Conservation (phyloP, 2,113 vertebrate genomes). For the Notarius quadriscutis region DNA sequence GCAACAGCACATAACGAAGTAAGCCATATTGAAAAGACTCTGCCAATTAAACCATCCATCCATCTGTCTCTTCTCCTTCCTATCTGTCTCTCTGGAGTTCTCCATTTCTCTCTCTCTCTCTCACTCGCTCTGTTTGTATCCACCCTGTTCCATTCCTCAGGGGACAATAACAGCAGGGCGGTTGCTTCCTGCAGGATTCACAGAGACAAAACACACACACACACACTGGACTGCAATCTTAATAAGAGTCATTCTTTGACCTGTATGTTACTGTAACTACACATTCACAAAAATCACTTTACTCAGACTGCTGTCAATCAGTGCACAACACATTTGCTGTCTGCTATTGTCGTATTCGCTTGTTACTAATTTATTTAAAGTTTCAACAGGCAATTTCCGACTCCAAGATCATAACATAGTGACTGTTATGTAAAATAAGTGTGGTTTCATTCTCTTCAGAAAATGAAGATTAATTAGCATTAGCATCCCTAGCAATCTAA, state of each 20-base stretch:
- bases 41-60: conserved; percentile 6
- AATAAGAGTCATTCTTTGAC: background rate
- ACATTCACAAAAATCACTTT: background rate
- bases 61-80: background rate
- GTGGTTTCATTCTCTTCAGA: background rate
- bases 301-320: background rate
- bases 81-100: background rate
- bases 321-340: background rate
- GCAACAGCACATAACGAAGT: background rate
- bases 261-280: background rate
- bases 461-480: background rate
- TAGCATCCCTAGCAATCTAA: background rate
- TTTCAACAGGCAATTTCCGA: no score
- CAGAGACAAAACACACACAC: conserved; percentile 17
- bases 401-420: background rate
- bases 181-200: conserved; percentile 9
- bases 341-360: no score
- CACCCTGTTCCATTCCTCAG: conserved; percentile 16
- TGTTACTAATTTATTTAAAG: background rate
- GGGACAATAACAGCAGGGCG: conserved; percentile 18
- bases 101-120: background rate
- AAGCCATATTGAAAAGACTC: background rate
- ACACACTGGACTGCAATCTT: background rate
- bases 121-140: background rate
- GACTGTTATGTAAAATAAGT: background rate